Percentiles rank a stretch among this genome's conserved stretches.
phyloP scores from a whole-genome alignment of 2,797 vertebrate species.

The Chelidonichthys spinosus region DNA sequence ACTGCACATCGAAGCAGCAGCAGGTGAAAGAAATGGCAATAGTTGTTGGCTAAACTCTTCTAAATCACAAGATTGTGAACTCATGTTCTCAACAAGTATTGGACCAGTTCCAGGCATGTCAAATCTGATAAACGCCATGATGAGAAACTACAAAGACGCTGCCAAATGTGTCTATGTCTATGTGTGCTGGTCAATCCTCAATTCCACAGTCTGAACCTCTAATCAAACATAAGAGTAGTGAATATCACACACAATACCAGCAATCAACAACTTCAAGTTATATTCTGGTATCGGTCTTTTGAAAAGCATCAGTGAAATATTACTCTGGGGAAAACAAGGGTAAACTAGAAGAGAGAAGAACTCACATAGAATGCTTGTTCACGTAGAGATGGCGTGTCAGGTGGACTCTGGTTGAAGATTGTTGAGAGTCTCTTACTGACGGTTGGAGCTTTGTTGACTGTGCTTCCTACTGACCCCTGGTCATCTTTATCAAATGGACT shows the following conservation, averaged over 20 bases:
- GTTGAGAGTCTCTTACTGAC: conserved; percentile 95
- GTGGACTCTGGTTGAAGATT: conserved; percentile 92
- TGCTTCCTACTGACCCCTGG: conserved; percentile 88
- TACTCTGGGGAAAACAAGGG: not conserved
- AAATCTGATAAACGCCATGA: not conserved
- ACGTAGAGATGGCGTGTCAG: conserved; percentile 92
- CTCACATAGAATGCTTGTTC: conserved; percentile 93
- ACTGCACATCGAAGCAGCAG: conserved; percentile 59
- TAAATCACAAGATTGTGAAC: not conserved
- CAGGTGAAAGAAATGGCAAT: conserved; percentile 41
- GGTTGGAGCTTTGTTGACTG: conserved; percentile 90
- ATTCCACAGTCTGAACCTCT: not conserved
- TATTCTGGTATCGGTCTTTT: not conserved
- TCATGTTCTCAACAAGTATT: not conserved
- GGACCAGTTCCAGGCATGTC: not conserved
- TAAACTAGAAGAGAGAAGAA: not conserved
- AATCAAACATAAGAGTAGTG: not conserved
- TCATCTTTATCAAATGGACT: conserved; percentile 99
- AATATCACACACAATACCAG: not conserved
- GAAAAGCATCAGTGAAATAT: not conserved
- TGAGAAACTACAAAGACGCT: not conserved
- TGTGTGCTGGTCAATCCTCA: not conserved
- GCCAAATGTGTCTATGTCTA: too few species aligned
- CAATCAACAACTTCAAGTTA: not conserved
- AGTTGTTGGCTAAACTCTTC: not conserved